Percentiles rank a stretch among this genome's conserved stretches.
phyloP scores from a whole-genome alignment of 2,113 vertebrate genomes.

The Astur gentilis region DNA sequence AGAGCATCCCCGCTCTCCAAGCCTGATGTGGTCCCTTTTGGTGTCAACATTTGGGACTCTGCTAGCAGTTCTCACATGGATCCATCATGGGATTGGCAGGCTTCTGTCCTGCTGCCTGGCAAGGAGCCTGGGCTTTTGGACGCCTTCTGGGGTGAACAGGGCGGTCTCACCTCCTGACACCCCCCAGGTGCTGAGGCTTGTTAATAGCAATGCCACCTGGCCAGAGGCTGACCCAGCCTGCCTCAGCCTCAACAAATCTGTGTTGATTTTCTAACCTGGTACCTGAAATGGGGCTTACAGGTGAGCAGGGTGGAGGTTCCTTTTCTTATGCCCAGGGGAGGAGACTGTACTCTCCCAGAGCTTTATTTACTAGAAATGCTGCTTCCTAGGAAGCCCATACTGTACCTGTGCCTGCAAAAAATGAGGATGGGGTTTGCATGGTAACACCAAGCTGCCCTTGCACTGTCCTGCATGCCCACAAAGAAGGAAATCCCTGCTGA shows the following conservation, averaged over 20 bases:
- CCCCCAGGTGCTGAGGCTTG: neutral
- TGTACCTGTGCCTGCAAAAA: neutral
- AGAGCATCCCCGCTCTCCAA: neutral
- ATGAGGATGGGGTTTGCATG: accelerated
- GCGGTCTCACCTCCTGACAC: accelerated
- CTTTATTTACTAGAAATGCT: neutral
- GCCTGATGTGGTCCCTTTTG: neutral
- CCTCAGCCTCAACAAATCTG: neutral
- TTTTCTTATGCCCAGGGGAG: neutral
- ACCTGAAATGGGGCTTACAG: neutral
- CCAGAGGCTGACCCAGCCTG: accelerated
- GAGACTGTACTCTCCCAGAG: neutral
- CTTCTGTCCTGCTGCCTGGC: neutral
- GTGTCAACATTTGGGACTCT: neutral
- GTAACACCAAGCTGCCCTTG: neutral
- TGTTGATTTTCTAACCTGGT: neutral
- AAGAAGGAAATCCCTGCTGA: neutral
- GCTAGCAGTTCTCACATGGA: neutral
- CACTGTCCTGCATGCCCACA: accelerated
- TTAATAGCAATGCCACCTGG: neutral
- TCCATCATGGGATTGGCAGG: neutral
- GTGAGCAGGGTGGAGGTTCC: neutral
- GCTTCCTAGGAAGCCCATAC: neutral
- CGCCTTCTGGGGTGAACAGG: neutral
- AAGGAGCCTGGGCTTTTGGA: neutral